Conservation (phyloP, 2,113 vertebrate genomes). For the Sturnus vulgaris region DNA sequence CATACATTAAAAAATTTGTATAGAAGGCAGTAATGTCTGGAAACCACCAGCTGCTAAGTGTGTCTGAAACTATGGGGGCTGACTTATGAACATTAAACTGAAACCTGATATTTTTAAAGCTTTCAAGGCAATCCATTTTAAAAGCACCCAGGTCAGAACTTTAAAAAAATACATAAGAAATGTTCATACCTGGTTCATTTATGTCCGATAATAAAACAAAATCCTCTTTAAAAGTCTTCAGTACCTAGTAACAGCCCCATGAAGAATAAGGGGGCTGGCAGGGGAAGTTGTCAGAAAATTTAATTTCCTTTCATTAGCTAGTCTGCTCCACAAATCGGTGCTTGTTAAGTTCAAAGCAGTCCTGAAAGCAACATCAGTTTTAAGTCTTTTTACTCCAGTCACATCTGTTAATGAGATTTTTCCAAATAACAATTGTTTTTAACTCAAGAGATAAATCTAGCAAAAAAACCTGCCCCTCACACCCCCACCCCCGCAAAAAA, state of each 20-base stretch:
- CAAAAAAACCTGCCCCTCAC: neutral
- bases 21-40: slow-evolving; percentile 57
- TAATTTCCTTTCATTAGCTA: slow-evolving; percentile 88
- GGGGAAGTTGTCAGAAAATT: slow-evolving; percentile 86
- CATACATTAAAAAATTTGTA: slow-evolving; percentile 39
- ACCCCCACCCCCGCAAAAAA: no score
- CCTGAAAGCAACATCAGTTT: slow-evolving; percentile 81
- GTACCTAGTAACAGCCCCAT: slow-evolving; percentile 74
- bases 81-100: slow-evolving; percentile 69
- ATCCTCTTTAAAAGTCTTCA: slow-evolving; percentile 78
- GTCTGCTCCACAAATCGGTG: slow-evolving; percentile 84
- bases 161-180: slow-evolving; percentile 15
- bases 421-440: slow-evolving; percentile 81
- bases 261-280: slow-evolving; percentile 77
- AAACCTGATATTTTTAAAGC: slow-evolving; percentile 69
- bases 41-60: slow-evolving; percentile 61
- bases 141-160: slow-evolving; percentile 65
- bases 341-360: slow-evolving; percentile 82
- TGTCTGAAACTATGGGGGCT: slow-evolving; percentile 56
- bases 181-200: slow-evolving; percentile 74
- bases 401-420: slow-evolving; percentile 85
- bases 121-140: slow-evolving; percentile 61
- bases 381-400: slow-evolving; percentile 79
- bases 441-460: slow-evolving; percentile 77
- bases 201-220: slow-evolving; percentile 74